These are phyloP conservation scores for Drosophila macrospina DNA, from an alignment of 2,888 invertebrate species.

Conservation along the genomic window DNA sequence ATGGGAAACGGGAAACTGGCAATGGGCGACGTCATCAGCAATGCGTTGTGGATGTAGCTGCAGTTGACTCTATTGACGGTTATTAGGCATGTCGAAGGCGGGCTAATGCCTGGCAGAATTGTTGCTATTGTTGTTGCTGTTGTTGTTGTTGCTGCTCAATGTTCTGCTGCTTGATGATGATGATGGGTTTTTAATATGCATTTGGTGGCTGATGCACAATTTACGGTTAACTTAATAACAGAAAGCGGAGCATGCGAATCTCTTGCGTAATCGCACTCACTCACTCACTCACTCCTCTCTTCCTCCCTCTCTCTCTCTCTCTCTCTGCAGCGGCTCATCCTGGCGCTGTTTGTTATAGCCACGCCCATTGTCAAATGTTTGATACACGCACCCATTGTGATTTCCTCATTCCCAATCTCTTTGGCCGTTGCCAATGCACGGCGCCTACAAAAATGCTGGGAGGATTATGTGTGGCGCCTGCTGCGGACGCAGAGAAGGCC, in stretches of 20 bases:
- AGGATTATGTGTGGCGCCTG: conserved; percentile 87
- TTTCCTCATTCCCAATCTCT: conserved; percentile 94
- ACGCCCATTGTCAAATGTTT: conserved; percentile 94
- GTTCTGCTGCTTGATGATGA: conserved; percentile 67
- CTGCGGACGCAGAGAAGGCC: conserved; percentile 49
- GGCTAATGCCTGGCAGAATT: conserved; percentile 65
- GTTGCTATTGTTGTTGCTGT: conserved; percentile 36
- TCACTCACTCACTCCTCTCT: not conserved
- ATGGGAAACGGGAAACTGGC: conserved; percentile 36
- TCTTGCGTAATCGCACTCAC: conserved; percentile 38
- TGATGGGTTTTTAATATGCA: conserved; percentile 80
- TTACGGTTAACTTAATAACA: conserved; percentile 77
- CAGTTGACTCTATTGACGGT: conserved; percentile 76
- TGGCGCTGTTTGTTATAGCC: conserved; percentile 95
- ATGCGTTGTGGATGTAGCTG: conserved; percentile 32
- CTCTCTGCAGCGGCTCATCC: conserved; percentile 91
- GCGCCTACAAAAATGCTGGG: conserved; percentile 88
- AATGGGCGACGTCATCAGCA: conserved; percentile 60
- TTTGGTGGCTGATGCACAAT: conserved; percentile 71
- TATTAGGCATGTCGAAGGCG: conserved; percentile 80
- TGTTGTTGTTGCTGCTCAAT: conserved; percentile 32
- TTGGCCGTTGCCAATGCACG: conserved; percentile 94
- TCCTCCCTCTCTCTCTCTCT: conserved; percentile 5
- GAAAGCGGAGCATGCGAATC: conserved; percentile 49
- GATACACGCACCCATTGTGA: conserved; percentile 94